phyloP scores from a whole-genome alignment of 2,113 vertebrate species.

The Phylloscopus trochiloides region DNA sequence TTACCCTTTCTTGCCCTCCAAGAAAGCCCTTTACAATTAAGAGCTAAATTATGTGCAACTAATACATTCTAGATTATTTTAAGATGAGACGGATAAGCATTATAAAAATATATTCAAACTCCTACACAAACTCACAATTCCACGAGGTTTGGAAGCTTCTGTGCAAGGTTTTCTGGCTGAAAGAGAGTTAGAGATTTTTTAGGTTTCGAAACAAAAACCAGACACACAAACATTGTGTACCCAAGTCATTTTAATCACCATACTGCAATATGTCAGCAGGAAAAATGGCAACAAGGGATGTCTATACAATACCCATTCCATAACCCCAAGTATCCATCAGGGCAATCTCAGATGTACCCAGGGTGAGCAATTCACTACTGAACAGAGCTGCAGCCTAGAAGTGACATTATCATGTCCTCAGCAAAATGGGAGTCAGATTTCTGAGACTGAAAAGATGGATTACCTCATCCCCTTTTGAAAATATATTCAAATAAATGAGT shows the following conservation, averaged over 20 bases:
- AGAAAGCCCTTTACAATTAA: not conserved
- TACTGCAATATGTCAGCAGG: not conserved
- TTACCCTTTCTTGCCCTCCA: not conserved
- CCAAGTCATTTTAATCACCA: constrained; percentile 20
- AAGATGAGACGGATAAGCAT: constrained; percentile 7
- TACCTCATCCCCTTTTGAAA: not conserved
- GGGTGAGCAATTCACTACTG: not conserved
- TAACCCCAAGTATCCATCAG: not conserved
- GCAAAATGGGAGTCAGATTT: not conserved
- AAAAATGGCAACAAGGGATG: not conserved
- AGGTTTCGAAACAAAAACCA: constrained; percentile 45
- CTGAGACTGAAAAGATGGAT: not conserved
- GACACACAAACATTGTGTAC: constrained; percentile 2
- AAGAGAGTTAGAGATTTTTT: constrained; percentile 72
- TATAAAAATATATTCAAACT: constrained; percentile 19
- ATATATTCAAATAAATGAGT: not conserved
- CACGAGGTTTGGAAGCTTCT: constrained; percentile 97
- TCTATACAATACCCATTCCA: not conserved
- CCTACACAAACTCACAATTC: constrained; percentile 88
- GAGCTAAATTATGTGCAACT: not conserved
- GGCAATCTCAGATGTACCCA: not conserved
- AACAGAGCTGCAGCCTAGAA: not conserved
- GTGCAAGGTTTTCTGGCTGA: constrained; percentile 96
- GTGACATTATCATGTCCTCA: not conserved
- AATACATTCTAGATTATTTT: constrained; percentile 1